Percentiles rank a stretch among this genome's conserved stretches.
Conservation (phyloP, 2,888 invertebrate species). For the Elegia similella region DNA sequence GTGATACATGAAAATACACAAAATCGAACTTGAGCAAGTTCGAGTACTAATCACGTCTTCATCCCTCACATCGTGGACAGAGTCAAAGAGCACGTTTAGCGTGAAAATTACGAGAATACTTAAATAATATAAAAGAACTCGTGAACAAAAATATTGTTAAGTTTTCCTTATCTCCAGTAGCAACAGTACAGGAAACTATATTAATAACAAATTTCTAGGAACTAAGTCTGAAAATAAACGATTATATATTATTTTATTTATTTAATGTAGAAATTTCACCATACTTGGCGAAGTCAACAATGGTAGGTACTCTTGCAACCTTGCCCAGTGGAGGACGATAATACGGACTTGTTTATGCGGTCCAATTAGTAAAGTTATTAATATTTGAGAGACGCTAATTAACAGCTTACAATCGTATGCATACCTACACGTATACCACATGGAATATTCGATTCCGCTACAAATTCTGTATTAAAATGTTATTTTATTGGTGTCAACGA, state of each 20-base stretch:
- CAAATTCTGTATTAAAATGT: background rate
- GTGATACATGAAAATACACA: no score
- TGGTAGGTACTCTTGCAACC: background rate
- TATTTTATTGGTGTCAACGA: conserved; percentile 10
- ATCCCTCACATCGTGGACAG: no score
- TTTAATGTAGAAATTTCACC: background rate
- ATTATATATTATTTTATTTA: no score
- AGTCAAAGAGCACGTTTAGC: no score
- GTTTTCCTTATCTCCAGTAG: background rate
- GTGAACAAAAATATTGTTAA: background rate
- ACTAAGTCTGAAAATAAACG: no score
- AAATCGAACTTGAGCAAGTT: no score
- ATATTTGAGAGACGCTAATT: conserved; percentile 12
- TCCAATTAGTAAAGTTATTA: conserved; percentile 11
- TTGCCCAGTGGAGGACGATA: conserved; percentile 1
- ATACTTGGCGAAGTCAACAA: background rate
- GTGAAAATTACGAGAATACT: no score
- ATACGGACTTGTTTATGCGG: background rate
- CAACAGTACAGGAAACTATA: background rate
- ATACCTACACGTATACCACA: background rate
- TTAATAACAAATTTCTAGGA: background rate
- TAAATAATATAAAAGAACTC: no score
- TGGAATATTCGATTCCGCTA: background rate
- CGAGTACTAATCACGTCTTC: no score
- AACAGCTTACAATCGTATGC: background rate